phyloP scores from a whole-genome alignment of 1,140 invertebrate genomes.

The Leptinotarsa defecta region DNA sequence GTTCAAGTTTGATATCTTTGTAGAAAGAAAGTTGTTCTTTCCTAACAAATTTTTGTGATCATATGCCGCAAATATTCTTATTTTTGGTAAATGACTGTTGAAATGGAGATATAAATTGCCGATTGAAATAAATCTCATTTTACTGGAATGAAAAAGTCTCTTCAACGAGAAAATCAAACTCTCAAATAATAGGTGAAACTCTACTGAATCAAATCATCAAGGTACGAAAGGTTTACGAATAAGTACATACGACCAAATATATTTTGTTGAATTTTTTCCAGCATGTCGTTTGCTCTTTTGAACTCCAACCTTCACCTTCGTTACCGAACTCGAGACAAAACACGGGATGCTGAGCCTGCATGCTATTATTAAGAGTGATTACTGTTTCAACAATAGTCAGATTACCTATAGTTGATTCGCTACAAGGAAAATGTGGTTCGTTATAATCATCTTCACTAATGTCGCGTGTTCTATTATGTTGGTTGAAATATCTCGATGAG shows the following conservation, averaged over 20 bases:
- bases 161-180: too few relatives aligned
- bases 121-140: too few relatives aligned
- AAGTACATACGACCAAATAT: background rate
- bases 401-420: background rate
- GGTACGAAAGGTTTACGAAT: background rate
- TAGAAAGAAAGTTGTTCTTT: too few relatives aligned
- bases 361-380: constrained; percentile 6
- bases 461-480: background rate
- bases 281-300: background rate
- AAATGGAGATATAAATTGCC: too few relatives aligned
- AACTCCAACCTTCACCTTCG: background rate
- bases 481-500: too few relatives aligned
- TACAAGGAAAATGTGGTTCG: constrained; percentile 2
- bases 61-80: too few relatives aligned
- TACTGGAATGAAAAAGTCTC: too few relatives aligned
- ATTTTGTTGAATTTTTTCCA: background rate
- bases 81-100: too few relatives aligned
- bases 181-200: too few relatives aligned
- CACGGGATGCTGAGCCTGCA: background rate
- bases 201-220: too few relatives aligned
- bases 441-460: background rate
- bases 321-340: background rate
- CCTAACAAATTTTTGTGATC: too few relatives aligned
- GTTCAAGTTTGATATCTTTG: too few relatives aligned
- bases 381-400: background rate